Evolutionary conservation across 2,113 vertebrate genomes (phyloP).

Genomic region (Chelonoidis abingdonii): DNA sequence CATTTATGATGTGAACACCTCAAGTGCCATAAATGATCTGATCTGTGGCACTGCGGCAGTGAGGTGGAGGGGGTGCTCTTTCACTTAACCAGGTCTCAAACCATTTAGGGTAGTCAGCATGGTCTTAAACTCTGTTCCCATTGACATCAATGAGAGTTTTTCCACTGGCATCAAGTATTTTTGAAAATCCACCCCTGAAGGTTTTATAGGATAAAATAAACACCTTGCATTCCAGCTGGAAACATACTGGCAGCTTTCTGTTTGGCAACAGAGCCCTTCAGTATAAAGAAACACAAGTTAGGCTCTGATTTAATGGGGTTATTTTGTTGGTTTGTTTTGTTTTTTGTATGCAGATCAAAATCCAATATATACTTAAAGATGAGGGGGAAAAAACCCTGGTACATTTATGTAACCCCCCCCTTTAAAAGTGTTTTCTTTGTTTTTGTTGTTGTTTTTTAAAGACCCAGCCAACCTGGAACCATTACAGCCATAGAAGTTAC

Average conservation of each 20-base stretch:
- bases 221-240: neutral
- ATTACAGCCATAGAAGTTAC: slow-evolving; percentile 27
- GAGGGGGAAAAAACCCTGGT: neutral
- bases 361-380: neutral
- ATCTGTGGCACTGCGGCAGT: neutral
- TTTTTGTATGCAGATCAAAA: neutral
- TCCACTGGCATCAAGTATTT: neutral
- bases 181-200: neutral
- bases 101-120: neutral
- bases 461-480: slow-evolving; percentile 31
- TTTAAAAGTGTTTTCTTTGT: neutral
- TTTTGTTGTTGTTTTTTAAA: neutral
- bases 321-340: too few relatives aligned
- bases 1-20: neutral
- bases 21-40: neutral
- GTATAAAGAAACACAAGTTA: neutral
- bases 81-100: neutral
- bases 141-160: neutral
- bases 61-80: neutral
- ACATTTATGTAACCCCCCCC: neutral
- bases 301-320: neutral
- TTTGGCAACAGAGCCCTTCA: neutral
- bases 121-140: neutral
- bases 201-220: neutral
- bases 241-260: neutral